Conservation (phyloP, 2,113 vertebrate genomes). For the Butorides virescens region DNA sequence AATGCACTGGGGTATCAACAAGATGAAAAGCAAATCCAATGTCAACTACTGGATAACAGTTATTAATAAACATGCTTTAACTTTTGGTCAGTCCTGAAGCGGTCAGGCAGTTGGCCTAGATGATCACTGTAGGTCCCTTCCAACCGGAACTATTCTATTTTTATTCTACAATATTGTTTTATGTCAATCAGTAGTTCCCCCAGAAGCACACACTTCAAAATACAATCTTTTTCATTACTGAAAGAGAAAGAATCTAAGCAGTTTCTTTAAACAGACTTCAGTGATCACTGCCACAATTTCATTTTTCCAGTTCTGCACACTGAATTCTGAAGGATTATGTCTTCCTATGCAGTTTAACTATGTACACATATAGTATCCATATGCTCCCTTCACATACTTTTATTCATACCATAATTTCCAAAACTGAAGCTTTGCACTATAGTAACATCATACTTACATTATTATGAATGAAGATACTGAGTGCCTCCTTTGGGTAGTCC, state of each 20-base stretch:
- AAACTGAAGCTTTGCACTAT: not conserved
- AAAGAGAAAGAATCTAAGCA: not conserved
- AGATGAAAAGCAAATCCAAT: not conserved
- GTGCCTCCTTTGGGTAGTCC: conserved; percentile 89
- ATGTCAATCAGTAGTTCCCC: not conserved
- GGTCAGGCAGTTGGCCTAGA: not conserved
- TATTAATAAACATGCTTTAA: not conserved
- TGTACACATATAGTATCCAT: not conserved
- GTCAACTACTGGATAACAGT: not conserved
- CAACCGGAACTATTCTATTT: not conserved
- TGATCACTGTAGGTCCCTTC: not conserved
- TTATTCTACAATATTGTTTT: not conserved
- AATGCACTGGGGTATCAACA: not conserved
- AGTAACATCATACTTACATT: conserved; percentile 80
- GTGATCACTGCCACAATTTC: not conserved
- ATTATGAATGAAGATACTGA: conserved; percentile 94
- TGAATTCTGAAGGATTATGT: not conserved
- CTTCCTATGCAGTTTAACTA: not conserved
- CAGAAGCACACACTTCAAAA: not conserved
- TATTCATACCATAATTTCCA: not conserved
- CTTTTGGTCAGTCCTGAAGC: not conserved
- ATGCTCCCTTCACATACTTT: not conserved
- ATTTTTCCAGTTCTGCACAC: not conserved
- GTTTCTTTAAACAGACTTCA: not conserved
- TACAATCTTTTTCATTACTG: not conserved